phyloP scores from a whole-genome alignment of 2,888 invertebrate genomes.

The Torymus tubicola region DNA sequence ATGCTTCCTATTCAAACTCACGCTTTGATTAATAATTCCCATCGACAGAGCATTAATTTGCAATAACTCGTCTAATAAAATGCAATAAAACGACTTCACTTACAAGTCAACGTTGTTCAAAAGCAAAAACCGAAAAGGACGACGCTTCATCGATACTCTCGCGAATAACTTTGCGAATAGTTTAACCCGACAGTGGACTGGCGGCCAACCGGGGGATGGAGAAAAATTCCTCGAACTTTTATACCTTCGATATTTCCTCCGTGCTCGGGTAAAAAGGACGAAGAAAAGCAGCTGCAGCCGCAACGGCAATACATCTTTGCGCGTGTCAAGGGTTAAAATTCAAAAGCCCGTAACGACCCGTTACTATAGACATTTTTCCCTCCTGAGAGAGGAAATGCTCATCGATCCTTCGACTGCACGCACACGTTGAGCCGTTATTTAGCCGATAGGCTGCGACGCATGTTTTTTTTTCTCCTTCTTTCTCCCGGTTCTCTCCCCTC shows the following conservation, averaged over 20 bases:
- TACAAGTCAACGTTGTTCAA: background rate
- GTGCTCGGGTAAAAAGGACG: background rate
- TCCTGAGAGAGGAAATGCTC: background rate
- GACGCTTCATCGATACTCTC: background rate
- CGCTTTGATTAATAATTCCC: too few species aligned
- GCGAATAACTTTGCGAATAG: constrained; percentile 27
- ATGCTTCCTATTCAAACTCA: too few species aligned
- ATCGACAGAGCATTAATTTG: too few species aligned
- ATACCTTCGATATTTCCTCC: background rate
- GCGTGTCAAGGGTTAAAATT: background rate
- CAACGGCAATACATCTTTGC: background rate
- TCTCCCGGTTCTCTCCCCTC: background rate
- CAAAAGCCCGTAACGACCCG: background rate
- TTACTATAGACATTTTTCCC: background rate
- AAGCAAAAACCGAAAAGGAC: background rate
- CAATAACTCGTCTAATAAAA: too few species aligned
- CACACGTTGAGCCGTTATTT: background rate
- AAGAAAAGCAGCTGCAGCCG: background rate
- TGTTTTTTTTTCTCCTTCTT: background rate
- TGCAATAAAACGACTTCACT: too few species aligned
- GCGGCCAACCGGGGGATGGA: too few species aligned
- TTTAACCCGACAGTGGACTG: background rate
- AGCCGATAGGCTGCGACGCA: background rate
- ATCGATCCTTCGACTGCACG: background rate
- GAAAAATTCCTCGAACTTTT: too few species aligned